Percentiles rank a stretch among this genome's conserved stretches.
Conservation (phyloP, 2,113 vertebrate genomes). For the Seriola rivoliana region DNA sequence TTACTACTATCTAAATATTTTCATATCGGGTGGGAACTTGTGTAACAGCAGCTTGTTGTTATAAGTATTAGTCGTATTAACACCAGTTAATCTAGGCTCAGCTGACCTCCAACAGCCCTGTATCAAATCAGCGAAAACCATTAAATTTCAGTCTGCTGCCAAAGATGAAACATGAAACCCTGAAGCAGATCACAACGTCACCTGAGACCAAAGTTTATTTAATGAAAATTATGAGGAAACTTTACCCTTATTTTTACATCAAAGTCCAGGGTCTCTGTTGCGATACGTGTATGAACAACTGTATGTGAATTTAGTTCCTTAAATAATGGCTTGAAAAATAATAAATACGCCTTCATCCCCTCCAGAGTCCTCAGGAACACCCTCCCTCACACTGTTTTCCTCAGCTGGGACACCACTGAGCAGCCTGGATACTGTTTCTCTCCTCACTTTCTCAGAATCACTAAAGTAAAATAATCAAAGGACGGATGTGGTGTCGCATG, state of each 20-base stretch:
- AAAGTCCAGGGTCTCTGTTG: neutral
- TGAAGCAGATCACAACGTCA: too few relatives aligned
- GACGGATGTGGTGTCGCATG: neutral
- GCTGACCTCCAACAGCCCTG: too few relatives aligned
- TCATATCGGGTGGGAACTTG: too few relatives aligned
- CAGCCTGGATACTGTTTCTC: neutral
- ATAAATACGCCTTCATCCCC: constrained; percentile 1
- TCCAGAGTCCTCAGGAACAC: constrained; percentile 4
- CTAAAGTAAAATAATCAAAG: neutral
- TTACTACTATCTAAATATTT: too few relatives aligned
- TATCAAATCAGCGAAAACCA: too few relatives aligned
- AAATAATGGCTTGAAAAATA: neutral
- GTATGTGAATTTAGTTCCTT: neutral
- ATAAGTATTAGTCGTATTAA: too few relatives aligned
- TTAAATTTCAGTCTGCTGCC: too few relatives aligned
- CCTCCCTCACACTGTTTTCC: neutral
- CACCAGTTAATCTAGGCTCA: too few relatives aligned
- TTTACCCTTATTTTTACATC: neutral
- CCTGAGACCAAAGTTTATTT: too few relatives aligned
- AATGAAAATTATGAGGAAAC: neutral
- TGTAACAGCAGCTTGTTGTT: too few relatives aligned
- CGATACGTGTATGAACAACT: neutral
- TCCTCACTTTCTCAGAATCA: neutral
- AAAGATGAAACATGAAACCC: neutral
- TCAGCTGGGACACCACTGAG: neutral